Conservation (phyloP, 2,888 invertebrate species). For the Euproctis similis region DNA sequence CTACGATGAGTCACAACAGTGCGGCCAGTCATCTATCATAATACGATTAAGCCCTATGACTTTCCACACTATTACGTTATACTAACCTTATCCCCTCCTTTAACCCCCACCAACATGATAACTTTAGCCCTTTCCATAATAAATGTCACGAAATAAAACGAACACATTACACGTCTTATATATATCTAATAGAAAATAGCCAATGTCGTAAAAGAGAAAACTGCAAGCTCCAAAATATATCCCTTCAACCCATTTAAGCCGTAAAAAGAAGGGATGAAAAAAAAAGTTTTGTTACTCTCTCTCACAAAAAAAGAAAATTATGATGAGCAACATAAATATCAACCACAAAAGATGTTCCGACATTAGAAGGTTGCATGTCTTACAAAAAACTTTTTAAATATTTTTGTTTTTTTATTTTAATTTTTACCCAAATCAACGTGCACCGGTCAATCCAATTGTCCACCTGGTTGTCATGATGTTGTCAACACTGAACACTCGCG, state of each 20-base stretch:
- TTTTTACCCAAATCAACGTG: constrained; percentile 30
- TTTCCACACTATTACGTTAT: constrained; percentile 20
- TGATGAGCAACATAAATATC: constrained; percentile 61
- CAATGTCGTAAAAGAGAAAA: constrained; percentile 54
- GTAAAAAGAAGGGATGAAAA: constrained; percentile 52
- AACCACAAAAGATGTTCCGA: constrained; percentile 55
- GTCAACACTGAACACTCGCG: constrained; percentile 12
- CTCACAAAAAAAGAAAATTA: too few species aligned
- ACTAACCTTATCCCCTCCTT: too few species aligned
- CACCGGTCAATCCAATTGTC: constrained; percentile 19
- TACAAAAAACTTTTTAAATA: constrained; percentile 40
- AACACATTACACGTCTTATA: constrained; percentile 15
- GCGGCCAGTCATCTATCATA: constrained; percentile 40
- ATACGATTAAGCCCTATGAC: constrained; percentile 31
- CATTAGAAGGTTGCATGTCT: constrained; percentile 33
- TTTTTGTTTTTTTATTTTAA: too few species aligned
- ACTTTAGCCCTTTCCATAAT: constrained; percentile 13
- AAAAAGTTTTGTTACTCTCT: constrained; percentile 46
- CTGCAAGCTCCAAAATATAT: constrained; percentile 43
- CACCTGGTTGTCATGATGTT: constrained; percentile 10
- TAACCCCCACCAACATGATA: constrained; percentile 7
- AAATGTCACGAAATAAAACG: constrained; percentile 10
- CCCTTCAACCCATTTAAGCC: constrained; percentile 48
- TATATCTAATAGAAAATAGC: constrained; percentile 20
- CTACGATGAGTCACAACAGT: constrained; percentile 38